phyloP scores from a whole-genome alignment of 2,113 vertebrate species.

The Hyperoodon ampullatus region DNA sequence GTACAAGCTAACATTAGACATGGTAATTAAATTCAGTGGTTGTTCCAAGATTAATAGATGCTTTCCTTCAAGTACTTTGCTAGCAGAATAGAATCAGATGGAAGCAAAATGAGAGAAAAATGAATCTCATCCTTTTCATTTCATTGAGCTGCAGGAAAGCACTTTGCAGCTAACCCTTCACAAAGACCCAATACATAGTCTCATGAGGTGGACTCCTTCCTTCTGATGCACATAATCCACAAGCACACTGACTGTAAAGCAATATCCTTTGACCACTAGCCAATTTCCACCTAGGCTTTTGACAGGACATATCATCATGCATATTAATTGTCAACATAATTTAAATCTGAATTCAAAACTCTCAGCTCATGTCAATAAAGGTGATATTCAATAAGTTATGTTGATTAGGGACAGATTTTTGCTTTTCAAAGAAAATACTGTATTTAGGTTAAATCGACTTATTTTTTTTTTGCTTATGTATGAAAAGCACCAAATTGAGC shows the following conservation, averaged over 20 bases:
- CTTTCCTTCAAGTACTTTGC: slow-evolving; percentile 85
- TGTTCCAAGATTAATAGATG: slow-evolving; percentile 88
- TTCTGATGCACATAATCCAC: not conserved
- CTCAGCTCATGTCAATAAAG: slow-evolving; percentile 39
- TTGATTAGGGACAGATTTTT: slow-evolving; percentile 6
- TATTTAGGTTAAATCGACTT: slow-evolving; percentile 41
- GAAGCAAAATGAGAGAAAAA: slow-evolving; percentile 77
- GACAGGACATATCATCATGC: not conserved
- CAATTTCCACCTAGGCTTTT: slow-evolving; percentile 48
- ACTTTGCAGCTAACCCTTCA: slow-evolving; percentile 65
- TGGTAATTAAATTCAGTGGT: slow-evolving; percentile 87
- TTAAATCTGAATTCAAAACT: slow-evolving; percentile 57
- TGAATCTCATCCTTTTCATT: slow-evolving; percentile 77
- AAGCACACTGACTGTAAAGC: not conserved
- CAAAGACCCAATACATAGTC: slow-evolving; percentile 48
- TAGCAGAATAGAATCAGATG: slow-evolving; percentile 80
- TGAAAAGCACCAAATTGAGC: slow-evolving; percentile 31
- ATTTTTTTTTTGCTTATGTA: slow-evolving; percentile 53
- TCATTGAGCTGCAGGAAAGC: slow-evolving; percentile 69
- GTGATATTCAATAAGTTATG: not conserved
- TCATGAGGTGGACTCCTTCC: slow-evolving; percentile 50
- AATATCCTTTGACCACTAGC: slow-evolving; percentile 40
- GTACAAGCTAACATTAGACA: slow-evolving; percentile 88
- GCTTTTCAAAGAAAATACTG: slow-evolving; percentile 49
- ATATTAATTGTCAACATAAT: slow-evolving; percentile 32